A percentile compares a stretch with the other conserved stretches of the same genome.
Conservation (phyloP, 2,888 invertebrate genomes). For the Myopa tessellatipennis region DNA sequence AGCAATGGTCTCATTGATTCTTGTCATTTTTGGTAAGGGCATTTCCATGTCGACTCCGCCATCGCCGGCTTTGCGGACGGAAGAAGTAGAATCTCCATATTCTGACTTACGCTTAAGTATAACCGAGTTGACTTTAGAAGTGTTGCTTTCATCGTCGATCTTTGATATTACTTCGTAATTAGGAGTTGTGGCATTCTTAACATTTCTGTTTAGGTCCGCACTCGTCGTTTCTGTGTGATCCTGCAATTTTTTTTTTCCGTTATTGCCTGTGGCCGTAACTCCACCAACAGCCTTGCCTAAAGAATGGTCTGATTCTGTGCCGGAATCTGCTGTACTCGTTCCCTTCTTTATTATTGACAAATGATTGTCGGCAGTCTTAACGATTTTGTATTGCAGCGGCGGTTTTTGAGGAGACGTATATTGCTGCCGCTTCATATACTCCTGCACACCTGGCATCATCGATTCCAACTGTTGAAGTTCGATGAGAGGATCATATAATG, state of each 20-base stretch:
- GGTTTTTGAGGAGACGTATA: conserved; percentile 57
- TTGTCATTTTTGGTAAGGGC: conserved; percentile 52
- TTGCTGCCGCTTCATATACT: conserved; percentile 57
- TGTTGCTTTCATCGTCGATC: conserved; percentile 56
- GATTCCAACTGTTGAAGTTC: conserved; percentile 74
- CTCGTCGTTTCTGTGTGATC: conserved; percentile 2
- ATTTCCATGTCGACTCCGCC: conserved; percentile 37
- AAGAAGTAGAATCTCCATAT: conserved; percentile 33
- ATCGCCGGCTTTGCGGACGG: conserved; percentile 35
- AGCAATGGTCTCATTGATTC: conserved; percentile 46
- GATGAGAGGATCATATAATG: conserved; percentile 75
- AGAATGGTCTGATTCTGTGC: conserved; percentile 61
- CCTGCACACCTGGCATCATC: conserved; percentile 72
- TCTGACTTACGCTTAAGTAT: conserved; percentile 64
- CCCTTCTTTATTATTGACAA: conserved; percentile 65
- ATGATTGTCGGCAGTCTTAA: conserved; percentile 66
- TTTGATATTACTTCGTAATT: conserved; percentile 64
- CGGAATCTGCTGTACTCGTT: conserved; percentile 54
- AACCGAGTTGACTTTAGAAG: conserved; percentile 60
- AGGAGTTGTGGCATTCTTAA: conserved; percentile 24
- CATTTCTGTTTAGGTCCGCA: not conserved
- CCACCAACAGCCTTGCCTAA: not conserved
- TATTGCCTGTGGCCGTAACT: conserved; percentile 43
- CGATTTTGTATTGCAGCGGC: conserved; percentile 66
- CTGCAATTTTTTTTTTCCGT: conserved; percentile 45